These are phyloP conservation scores for Disparrhopalites patrizii DNA, from an alignment of 2,888 invertebrate species.

Conservation along the genomic window DNA sequence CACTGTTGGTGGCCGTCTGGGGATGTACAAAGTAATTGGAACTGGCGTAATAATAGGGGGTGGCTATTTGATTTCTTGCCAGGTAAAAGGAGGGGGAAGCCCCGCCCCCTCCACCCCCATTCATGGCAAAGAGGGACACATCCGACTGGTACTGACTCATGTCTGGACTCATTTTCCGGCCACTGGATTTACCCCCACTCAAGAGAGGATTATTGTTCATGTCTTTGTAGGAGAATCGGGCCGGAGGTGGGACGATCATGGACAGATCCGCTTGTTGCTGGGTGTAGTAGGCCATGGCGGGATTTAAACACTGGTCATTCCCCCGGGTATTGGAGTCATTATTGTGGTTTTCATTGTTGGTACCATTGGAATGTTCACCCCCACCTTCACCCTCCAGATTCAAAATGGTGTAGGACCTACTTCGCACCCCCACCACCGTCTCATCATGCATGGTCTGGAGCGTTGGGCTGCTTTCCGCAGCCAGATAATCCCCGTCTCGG, in stretches of 20 bases:
- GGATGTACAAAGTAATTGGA: not conserved
- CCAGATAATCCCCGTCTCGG: too few species aligned
- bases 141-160: not conserved
- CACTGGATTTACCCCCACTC: not conserved
- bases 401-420: conserved; percentile 1
- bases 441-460: too few species aligned
- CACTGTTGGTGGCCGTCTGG: not conserved
- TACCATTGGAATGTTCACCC: not conserved
- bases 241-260: not conserved
- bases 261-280: not conserved
- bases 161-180: not conserved
- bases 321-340: not conserved
- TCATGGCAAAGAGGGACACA: not conserved
- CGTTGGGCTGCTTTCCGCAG: too few species aligned
- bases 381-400: not conserved
- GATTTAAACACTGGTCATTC: not conserved
- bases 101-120: too few species aligned
- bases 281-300: not conserved
- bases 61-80: conserved; percentile 1
- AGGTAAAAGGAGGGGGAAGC: conserved; percentile 1
- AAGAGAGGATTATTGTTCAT: not conserved
- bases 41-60: not conserved
- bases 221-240: not conserved
- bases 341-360: not conserved
- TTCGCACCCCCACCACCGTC: not conserved